Evolutionary conservation across 2,888 invertebrate genomes (phyloP).

Genomic region (Lasioglossum leucozonium): DNA sequence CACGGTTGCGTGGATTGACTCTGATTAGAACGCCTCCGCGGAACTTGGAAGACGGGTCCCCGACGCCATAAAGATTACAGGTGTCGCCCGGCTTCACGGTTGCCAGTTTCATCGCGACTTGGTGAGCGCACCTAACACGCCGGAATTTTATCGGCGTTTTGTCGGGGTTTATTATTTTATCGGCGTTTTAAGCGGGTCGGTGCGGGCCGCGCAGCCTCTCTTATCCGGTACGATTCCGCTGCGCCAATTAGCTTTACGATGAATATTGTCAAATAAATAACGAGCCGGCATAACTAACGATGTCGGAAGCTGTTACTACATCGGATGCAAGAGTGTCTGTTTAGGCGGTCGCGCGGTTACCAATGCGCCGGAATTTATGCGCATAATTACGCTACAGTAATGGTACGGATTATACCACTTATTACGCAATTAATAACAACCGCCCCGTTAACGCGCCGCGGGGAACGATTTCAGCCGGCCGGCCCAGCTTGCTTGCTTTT

Average conservation of each 20-base stretch:
- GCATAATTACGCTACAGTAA: slow-evolving; percentile 53
- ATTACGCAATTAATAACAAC: slow-evolving; percentile 54
- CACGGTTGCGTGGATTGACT: slow-evolving; percentile 8
- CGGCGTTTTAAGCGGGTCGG: slow-evolving; percentile 20
- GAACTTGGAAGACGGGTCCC: slow-evolving; percentile 8
- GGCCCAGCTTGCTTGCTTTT: not conserved
- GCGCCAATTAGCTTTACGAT: slow-evolving; percentile 49
- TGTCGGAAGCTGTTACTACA: slow-evolving; percentile 46
- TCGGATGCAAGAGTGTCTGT: slow-evolving; percentile 27
- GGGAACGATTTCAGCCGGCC: slow-evolving; percentile 29
- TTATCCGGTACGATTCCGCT: slow-evolving; percentile 18
- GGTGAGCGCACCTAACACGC: not conserved
- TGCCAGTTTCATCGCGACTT: not conserved
- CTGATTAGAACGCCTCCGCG: slow-evolving; percentile 11
- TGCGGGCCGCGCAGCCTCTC: not conserved
- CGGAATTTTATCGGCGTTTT: slow-evolving; percentile 30
- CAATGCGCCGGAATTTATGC: slow-evolving; percentile 48
- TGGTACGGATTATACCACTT: slow-evolving; percentile 56
- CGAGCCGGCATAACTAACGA: slow-evolving; percentile 20
- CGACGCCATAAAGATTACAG: slow-evolving; percentile 43
- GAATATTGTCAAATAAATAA: slow-evolving; percentile 53
- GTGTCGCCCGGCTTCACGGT: slow-evolving; percentile 9
- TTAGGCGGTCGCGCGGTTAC: slow-evolving; percentile 16
- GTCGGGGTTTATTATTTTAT: slow-evolving; percentile 35
- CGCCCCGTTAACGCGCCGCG: slow-evolving; percentile 36